A percentile compares a stretch with the other conserved stretches of the same genome.
These are phyloP conservation scores for Maniola jurtina DNA, from an alignment of 1,140 invertebrate genomes.

Conservation along the genomic window DNA sequence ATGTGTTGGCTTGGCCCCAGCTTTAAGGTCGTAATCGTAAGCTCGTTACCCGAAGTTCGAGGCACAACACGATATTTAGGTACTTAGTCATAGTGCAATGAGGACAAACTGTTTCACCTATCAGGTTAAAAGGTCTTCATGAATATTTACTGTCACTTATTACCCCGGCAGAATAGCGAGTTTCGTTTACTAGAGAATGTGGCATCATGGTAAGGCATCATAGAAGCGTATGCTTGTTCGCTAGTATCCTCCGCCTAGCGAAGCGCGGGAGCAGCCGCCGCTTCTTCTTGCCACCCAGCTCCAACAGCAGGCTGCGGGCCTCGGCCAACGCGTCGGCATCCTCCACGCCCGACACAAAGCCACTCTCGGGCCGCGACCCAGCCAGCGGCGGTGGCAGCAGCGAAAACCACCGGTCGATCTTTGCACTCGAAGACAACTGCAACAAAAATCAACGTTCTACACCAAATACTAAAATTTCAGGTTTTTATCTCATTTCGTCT, in stretches of 20 bases:
- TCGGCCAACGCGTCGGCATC: conserved; percentile 69
- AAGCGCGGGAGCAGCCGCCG: conserved; percentile 82
- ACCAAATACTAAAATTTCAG: too few relatives aligned
- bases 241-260: conserved; percentile 78
- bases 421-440: conserved; percentile 84
- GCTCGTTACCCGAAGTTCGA: too few relatives aligned
- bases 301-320: conserved; percentile 77
- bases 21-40: too few relatives aligned
- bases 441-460: conserved; percentile 13
- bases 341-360: conserved; percentile 84
- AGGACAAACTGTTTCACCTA: too few relatives aligned
- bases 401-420: conserved; percentile 87
- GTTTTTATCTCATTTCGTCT: too few relatives aligned
- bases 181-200: not conserved
- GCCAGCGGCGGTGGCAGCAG: conserved; percentile 81
- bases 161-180: too few relatives aligned
- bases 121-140: too few relatives aligned
- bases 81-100: too few relatives aligned
- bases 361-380: conserved; percentile 84
- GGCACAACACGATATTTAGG: too few relatives aligned
- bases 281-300: conserved; percentile 84
- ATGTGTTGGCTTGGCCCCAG: too few relatives aligned
- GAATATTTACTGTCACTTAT: too few relatives aligned
- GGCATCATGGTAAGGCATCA: conserved; percentile 33
- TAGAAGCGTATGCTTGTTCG: conserved; percentile 67